These are phyloP conservation scores for Antrozous pallidus DNA, from an alignment of 2,797 vertebrate species.

Conservation along the genomic window DNA sequence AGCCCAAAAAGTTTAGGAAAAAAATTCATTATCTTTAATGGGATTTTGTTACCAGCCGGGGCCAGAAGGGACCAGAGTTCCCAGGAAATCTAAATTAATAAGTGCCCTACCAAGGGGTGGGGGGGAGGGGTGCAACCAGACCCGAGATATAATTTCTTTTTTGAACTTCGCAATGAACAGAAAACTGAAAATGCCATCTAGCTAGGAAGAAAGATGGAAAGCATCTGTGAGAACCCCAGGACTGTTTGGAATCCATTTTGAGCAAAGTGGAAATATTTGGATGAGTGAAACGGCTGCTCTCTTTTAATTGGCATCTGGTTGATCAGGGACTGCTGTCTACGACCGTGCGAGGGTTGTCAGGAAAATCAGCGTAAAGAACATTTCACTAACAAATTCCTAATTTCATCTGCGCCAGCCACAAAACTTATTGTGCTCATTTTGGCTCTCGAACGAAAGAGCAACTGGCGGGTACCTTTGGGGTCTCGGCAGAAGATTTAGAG, in stretches of 20 bases:
- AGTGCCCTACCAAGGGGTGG: slow-evolving; percentile 43
- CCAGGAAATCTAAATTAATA: slow-evolving; percentile 76
- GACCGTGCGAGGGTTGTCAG: slow-evolving; percentile 51
- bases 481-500: slow-evolving; percentile 59
- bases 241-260: slow-evolving; percentile 65
- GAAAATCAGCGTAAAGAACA: slow-evolving; percentile 33
- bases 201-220: slow-evolving; percentile 45
- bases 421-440: slow-evolving; percentile 60
- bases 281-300: slow-evolving; percentile 43
- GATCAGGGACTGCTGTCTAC: slow-evolving; percentile 41
- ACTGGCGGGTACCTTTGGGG: slow-evolving; percentile 58
- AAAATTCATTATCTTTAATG: slow-evolving; percentile 76
- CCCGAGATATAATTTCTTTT: slow-evolving; percentile 45
- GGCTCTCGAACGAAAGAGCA: slow-evolving; percentile 48
- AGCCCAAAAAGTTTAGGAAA: slow-evolving; percentile 66
- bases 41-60: slow-evolving; percentile 55
- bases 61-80: slow-evolving; percentile 60
- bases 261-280: slow-evolving; percentile 64
- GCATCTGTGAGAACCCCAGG: slow-evolving; percentile 11
- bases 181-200: slow-evolving; percentile 35
- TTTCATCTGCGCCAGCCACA: slow-evolving; percentile 54
- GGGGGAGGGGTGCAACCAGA: not conserved
- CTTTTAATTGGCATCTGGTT: slow-evolving; percentile 60
- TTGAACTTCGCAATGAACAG: slow-evolving; percentile 18
- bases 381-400: slow-evolving; percentile 51